Evolutionary conservation across 2,113 vertebrate species (phyloP).

Genomic region (Pimephales promelas): DNA sequence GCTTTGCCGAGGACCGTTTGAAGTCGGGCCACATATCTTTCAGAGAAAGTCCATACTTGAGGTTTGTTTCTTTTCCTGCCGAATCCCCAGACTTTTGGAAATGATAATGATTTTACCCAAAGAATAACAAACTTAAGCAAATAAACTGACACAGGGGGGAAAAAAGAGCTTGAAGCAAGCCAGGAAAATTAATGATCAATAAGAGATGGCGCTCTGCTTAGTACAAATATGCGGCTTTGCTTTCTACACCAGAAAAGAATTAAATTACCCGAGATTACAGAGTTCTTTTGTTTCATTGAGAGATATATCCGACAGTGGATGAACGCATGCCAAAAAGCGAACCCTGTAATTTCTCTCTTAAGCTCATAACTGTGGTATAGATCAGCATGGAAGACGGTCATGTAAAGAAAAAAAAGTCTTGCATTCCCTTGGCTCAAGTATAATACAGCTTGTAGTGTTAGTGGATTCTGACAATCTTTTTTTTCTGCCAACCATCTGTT

Average conservation of each 20-base stretch:
- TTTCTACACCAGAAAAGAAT: conserved; percentile 46
- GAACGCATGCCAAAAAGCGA: conserved; percentile 55
- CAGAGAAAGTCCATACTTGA: conserved; percentile 25
- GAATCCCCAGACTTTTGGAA: conserved; percentile 50
- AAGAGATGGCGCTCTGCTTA: conserved; percentile 44
- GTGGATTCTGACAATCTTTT: conserved; percentile 59
- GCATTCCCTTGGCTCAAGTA: conserved; percentile 42
- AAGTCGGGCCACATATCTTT: conserved; percentile 24
- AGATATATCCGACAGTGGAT: conserved; percentile 69
- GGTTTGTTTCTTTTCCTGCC: conserved; percentile 36
- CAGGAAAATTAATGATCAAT: conserved; percentile 58
- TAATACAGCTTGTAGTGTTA: conserved; percentile 51
- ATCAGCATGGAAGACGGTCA: conserved; percentile 66
- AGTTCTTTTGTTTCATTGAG: conserved; percentile 70
- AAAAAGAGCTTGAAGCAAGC: conserved; percentile 47
- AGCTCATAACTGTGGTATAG: conserved; percentile 72
- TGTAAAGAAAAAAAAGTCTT: conserved; percentile 55
- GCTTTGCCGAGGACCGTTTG: conserved; percentile 15
- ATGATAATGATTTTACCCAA: conserved; percentile 55
- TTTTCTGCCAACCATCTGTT: conserved; percentile 60
- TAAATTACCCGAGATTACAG: conserved; percentile 66
- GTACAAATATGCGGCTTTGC: conserved; percentile 61
- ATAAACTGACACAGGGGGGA: conserved; percentile 53
- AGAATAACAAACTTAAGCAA: conserved; percentile 56
- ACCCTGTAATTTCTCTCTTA: conserved; percentile 66